A percentile compares a stretch with the other conserved stretches of the same genome.
These are phyloP conservation scores for Uropsilus gracilis DNA, from an alignment of 2,113 vertebrate species.

Conservation along the genomic window DNA sequence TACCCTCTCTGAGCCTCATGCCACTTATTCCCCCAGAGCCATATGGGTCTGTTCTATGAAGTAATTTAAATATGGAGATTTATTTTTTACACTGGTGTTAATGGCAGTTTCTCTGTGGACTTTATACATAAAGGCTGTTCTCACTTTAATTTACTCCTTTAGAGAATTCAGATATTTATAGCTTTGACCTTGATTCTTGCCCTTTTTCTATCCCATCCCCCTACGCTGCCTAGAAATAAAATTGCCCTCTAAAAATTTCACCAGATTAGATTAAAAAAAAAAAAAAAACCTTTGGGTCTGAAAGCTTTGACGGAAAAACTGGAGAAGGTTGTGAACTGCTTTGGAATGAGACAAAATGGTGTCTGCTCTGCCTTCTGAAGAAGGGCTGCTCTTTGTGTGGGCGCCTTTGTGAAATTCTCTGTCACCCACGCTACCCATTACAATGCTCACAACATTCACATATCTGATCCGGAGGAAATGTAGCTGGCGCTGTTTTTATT, in stretches of 20 bases:
- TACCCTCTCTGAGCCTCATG: fast-evolving
- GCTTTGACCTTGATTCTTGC: background rate
- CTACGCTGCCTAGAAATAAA: background rate
- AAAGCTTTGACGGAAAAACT: background rate
- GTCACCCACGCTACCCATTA: background rate
- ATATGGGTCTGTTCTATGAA: background rate
- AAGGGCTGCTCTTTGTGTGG: background rate
- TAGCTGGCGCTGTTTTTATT: conserved; percentile 71
- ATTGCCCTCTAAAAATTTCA: background rate
- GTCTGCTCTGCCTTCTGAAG: background rate
- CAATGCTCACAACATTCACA: conserved; percentile 57
- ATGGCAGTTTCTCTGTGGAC: background rate
- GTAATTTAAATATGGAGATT: background rate
- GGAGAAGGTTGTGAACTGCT: conserved; percentile 22
- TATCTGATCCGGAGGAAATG: conserved; percentile 69
- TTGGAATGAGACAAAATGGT: background rate
- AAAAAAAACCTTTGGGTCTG: background rate
- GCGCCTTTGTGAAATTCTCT: conserved; percentile 31
- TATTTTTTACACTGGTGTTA: background rate
- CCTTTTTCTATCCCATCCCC: background rate
- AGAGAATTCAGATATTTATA: background rate
- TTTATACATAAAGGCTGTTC: background rate
- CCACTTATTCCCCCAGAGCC: background rate
- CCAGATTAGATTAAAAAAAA: background rate
- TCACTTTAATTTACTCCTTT: background rate